Conservation (phyloP, 2,113 vertebrate genomes). For the Vidua chalybeata region DNA sequence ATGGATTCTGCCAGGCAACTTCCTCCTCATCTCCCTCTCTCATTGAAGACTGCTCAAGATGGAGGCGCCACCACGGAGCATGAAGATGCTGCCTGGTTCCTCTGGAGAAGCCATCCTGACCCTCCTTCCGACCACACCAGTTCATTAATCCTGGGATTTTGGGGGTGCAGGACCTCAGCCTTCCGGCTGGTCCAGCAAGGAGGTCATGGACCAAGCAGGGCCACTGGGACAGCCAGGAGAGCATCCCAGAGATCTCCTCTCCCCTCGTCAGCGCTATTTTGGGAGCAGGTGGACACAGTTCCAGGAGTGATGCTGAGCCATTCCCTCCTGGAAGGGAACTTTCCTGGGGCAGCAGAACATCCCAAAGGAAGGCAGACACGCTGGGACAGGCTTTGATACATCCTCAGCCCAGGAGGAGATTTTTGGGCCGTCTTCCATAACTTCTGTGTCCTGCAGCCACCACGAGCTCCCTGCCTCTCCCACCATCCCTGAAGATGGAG, state of each 20-base stretch:
- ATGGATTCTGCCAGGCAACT: background rate
- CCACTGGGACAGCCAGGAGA: background rate
- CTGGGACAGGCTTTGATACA: background rate
- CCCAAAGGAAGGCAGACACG: rapidly evolving
- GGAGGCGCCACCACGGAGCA: background rate
- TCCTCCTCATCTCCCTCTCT: background rate
- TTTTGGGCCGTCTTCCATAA: rapidly evolving
- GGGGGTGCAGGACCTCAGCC: background rate
- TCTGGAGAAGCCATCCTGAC: background rate
- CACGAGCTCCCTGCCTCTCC: background rate
- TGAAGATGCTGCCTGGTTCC: rapidly evolving
- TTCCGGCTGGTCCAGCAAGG: rapidly evolving
- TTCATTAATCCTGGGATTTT: rapidly evolving
- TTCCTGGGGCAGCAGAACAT: background rate
- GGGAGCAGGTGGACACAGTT: background rate
- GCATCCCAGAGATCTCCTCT: background rate
- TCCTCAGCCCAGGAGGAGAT: background rate
- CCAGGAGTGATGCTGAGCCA: background rate
- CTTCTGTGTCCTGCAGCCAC: background rate
- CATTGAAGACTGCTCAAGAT: background rate
- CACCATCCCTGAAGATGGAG: background rate
- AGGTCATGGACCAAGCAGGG: background rate
- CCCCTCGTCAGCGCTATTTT: rapidly evolving
- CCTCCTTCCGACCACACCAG: background rate
- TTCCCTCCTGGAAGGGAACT: background rate